phyloP scores from a whole-genome alignment of 2,113 vertebrate species.

The Tringa solitaria region DNA sequence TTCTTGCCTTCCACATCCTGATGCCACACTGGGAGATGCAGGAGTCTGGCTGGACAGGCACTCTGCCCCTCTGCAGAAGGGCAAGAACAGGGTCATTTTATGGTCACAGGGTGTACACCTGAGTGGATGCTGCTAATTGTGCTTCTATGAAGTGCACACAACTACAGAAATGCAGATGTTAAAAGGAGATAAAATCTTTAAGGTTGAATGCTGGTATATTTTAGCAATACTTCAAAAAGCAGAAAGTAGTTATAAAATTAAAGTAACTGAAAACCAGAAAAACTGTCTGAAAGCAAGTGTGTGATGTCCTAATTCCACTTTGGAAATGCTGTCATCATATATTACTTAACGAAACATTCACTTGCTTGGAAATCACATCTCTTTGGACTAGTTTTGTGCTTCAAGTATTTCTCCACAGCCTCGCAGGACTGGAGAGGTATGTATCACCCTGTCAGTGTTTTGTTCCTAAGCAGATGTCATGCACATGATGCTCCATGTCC shows the following conservation, averaged over 20 bases:
- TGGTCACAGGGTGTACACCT: neutral
- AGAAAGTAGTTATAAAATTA: neutral
- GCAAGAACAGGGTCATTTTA: neutral
- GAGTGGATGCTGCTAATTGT: neutral
- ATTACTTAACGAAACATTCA: neutral
- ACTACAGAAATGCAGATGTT: neutral
- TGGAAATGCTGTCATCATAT: neutral
- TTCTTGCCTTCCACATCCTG: neutral
- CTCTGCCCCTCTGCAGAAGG: neutral
- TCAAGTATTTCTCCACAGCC: neutral
- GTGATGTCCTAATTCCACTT: neutral
- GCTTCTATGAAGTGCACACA: neutral
- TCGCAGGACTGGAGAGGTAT: neutral
- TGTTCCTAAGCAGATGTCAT: neutral
- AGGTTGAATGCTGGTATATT: neutral
- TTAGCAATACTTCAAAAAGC: neutral
- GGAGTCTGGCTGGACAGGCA: neutral
- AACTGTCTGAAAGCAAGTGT: neutral
- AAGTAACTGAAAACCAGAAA: neutral
- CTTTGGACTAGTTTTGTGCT: neutral
- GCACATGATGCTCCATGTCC: rapidly evolving
- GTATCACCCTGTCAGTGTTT: neutral
- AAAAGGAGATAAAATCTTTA: neutral
- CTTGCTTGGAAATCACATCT: neutral
- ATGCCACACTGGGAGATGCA: rapidly evolving